Conservation (phyloP, 2,797 vertebrate species). For the Dicrostonyx torquatus region DNA sequence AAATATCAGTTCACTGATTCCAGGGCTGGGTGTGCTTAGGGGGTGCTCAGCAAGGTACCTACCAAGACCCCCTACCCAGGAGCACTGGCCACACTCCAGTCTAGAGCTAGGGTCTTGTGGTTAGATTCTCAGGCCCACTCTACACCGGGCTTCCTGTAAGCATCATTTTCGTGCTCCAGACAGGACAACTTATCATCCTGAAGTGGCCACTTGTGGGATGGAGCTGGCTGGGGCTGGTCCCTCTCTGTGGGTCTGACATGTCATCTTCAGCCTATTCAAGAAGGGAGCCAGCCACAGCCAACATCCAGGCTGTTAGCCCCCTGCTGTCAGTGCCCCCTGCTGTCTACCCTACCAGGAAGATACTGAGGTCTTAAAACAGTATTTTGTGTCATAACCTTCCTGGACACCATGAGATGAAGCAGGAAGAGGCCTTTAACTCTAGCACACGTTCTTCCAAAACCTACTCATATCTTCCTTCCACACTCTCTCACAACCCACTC, state of each 20-base stretch:
- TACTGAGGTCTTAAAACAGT: too few species aligned
- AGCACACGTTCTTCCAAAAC: background rate
- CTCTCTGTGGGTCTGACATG: background rate
- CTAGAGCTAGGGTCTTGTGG: background rate
- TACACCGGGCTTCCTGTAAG: rapidly evolving
- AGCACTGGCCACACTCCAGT: background rate
- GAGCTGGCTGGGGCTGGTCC: rapidly evolving
- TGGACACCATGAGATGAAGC: background rate
- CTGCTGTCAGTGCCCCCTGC: background rate
- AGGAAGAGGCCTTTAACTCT: background rate
- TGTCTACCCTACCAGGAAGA: background rate
- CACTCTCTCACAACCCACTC: background rate
- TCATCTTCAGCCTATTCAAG: background rate
- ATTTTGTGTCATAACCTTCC: rapidly evolving
- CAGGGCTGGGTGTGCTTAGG: rapidly evolving
- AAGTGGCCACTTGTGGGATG: too few species aligned
- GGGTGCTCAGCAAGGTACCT: too few species aligned
- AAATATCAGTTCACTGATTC: background rate
- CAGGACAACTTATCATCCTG: rapidly evolving
- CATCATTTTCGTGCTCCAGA: rapidly evolving
- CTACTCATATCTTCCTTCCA: background rate
- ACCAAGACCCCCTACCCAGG: background rate
- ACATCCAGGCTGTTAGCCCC: rapidly evolving
- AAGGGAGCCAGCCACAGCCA: too few species aligned
- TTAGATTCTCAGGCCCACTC: background rate